These are phyloP conservation scores for Galaxias olidus DNA, from an alignment of 2,797 vertebrate species.

Conservation along the genomic window DNA sequence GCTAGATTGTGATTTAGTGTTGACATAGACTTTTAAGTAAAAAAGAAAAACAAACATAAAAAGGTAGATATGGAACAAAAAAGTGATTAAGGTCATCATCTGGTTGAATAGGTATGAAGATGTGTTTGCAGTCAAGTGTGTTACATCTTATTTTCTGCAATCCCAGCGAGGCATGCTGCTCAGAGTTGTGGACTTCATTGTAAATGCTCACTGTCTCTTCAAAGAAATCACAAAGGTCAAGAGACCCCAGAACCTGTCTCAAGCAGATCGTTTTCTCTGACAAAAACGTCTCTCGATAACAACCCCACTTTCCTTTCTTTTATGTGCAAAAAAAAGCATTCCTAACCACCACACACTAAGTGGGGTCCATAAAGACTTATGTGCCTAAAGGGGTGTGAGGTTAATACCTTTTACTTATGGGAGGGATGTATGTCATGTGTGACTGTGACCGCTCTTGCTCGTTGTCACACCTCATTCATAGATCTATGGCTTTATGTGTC, in stretches of 20 bases:
- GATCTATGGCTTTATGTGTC: constrained; percentile 57
- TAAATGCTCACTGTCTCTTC: constrained; percentile 30
- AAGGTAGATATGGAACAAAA: constrained; percentile 42
- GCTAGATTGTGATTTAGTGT: constrained; percentile 69
- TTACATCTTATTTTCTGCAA: constrained; percentile 34
- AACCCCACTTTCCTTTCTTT: constrained; percentile 26
- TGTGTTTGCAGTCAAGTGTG: constrained; percentile 25
- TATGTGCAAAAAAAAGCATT: constrained; percentile 67
- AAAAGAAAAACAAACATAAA: constrained; percentile 17
- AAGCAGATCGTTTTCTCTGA: neutral
- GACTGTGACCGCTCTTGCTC: constrained; percentile 44
- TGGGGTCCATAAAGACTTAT: constrained; percentile 71
- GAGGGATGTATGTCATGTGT: constrained; percentile 43
- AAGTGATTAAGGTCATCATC: constrained; percentile 36
- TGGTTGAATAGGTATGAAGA: constrained; percentile 40
- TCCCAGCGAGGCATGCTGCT: constrained; percentile 53
- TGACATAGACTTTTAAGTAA: constrained; percentile 48
- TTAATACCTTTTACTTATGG: constrained; percentile 40
- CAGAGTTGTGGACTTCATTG: constrained; percentile 37
- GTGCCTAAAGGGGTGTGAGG: constrained; percentile 74
- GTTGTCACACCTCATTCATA: constrained; percentile 45
- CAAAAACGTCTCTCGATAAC: constrained; percentile 36
- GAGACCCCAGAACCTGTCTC: constrained; percentile 23
- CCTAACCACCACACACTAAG: constrained; percentile 60
- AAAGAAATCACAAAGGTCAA: constrained; percentile 41